phyloP scores from a whole-genome alignment of 2,113 vertebrate genomes.

The Polypterus bichir region DNA sequence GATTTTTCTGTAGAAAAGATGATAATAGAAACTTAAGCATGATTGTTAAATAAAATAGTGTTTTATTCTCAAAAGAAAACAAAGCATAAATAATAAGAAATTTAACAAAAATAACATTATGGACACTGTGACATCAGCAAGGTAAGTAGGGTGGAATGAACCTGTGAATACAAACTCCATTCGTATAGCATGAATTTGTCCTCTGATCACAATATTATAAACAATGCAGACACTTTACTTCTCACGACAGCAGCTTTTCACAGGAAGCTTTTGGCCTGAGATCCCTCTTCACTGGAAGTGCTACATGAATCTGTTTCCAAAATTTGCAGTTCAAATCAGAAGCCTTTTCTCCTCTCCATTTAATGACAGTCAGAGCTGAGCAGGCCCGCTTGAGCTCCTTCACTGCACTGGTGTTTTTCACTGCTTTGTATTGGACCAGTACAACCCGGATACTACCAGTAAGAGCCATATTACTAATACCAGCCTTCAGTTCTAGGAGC shows the following conservation, averaged over 20 bases:
- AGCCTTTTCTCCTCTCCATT: constrained; percentile 87
- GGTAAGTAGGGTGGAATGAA: too few species aligned
- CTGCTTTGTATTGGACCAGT: constrained; percentile 77
- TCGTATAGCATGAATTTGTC: too few species aligned
- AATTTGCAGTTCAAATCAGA: constrained; percentile 67
- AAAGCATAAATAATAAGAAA: too few species aligned
- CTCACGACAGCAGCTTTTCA: neutral
- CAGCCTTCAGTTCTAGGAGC: constrained; percentile 88
- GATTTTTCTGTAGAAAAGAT: neutral
- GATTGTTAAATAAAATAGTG: too few species aligned
- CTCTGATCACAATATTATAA: too few species aligned
- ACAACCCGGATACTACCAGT: constrained; percentile 76
- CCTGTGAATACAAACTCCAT: too few species aligned
- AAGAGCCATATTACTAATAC: constrained; percentile 74
- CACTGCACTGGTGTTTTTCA: constrained; percentile 60
- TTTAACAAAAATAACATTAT: too few species aligned
- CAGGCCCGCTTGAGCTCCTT: constrained; percentile 73
- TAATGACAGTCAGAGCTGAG: constrained; percentile 67
- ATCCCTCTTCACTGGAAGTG: constrained; percentile 62
- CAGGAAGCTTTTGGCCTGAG: constrained; percentile 15
- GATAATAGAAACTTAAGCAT: neutral
- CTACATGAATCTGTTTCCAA: constrained; percentile 83
- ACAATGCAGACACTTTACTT: too few species aligned
- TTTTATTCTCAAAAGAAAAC: too few species aligned
- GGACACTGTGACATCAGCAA: too few species aligned